Evolutionary conservation across 1,140 invertebrate genomes (phyloP).

Genomic region (Spodoptera frugiperda): DNA sequence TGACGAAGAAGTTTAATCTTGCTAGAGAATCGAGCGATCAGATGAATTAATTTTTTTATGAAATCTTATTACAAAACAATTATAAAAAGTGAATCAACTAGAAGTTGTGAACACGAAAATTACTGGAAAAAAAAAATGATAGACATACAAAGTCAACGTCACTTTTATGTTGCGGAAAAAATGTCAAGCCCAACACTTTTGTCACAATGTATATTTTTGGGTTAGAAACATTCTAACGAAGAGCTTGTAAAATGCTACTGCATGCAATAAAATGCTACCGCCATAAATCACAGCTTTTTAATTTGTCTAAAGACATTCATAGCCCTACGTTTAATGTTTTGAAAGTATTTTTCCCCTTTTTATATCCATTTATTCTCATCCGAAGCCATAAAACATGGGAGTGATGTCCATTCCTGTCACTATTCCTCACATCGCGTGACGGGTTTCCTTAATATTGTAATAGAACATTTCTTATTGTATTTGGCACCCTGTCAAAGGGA

Average conservation of each 20-base stretch:
- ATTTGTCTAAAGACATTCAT: conserved; percentile 67
- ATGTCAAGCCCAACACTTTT: conserved; percentile 15
- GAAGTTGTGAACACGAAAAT: too few relatives aligned
- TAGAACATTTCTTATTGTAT: conserved; percentile 29
- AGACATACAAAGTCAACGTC: too few relatives aligned
- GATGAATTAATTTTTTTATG: too few relatives aligned
- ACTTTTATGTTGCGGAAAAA: background rate
- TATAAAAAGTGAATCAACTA: too few relatives aligned
- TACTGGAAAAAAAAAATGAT: too few relatives aligned
- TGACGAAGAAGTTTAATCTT: too few relatives aligned
- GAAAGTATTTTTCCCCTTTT: conserved; percentile 68
- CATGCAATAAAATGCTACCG: conserved; percentile 46
- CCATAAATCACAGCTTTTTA: conserved; percentile 74
- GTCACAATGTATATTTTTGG: conserved; percentile 39
- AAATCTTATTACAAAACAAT: too few relatives aligned
- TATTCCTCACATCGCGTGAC: conserved; percentile 35
- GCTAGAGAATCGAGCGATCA: too few relatives aligned
- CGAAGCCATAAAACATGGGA: conserved; percentile 68
- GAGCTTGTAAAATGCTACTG: conserved; percentile 44
- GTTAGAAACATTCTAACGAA: conserved; percentile 6
- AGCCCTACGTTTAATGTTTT: conserved; percentile 61
- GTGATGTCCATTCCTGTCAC: conserved; percentile 57
- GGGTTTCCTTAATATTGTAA: conserved; percentile 37
- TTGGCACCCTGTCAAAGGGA: conserved; percentile 30
- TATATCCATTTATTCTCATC: conserved; percentile 65